These are phyloP conservation scores for Genyomyrus donnyi DNA, from an alignment of 2,113 vertebrate species.

Conservation along the genomic window DNA sequence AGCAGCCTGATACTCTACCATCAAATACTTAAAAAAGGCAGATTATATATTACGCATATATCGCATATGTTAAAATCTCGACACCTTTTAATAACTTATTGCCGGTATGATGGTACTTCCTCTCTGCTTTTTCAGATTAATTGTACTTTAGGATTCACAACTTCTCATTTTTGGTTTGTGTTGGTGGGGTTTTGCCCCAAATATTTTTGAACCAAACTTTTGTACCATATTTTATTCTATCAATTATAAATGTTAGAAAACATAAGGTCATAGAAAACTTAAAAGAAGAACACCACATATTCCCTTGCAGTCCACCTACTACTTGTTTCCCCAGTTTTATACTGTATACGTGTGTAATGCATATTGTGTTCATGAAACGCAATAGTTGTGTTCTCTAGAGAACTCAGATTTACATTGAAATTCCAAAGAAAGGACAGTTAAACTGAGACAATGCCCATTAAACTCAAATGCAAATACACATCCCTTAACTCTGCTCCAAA, in stretches of 20 bases:
- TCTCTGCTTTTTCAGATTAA: slow-evolving; percentile 43
- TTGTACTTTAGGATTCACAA: slow-evolving; percentile 9
- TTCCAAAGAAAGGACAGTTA: slow-evolving; percentile 64
- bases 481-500: slow-evolving; percentile 39
- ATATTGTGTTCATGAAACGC: slow-evolving; percentile 52
- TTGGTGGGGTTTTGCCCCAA: slow-evolving; percentile 8
- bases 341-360: slow-evolving; percentile 24
- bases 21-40: neutral
- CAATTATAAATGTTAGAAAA: slow-evolving; percentile 23
- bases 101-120: slow-evolving; percentile 55
- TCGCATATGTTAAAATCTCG: slow-evolving; percentile 36
- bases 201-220: neutral
- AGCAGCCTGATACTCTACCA: slow-evolving; percentile 3
- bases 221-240: slow-evolving; percentile 3
- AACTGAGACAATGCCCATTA: slow-evolving; percentile 62
- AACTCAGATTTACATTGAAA: slow-evolving; percentile 64
- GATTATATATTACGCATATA: neutral
- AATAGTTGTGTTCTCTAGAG: slow-evolving; percentile 52
- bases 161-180: neutral
- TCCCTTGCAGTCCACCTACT: slow-evolving; percentile 24
- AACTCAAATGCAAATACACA: slow-evolving; percentile 61
- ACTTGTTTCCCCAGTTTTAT: neutral
- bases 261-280: neutral
- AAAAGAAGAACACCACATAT: slow-evolving; percentile 1
- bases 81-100: slow-evolving; percentile 57